These are phyloP conservation scores for Andrena minutula DNA, from an alignment of 2,888 invertebrate species.

Conservation along the genomic window DNA sequence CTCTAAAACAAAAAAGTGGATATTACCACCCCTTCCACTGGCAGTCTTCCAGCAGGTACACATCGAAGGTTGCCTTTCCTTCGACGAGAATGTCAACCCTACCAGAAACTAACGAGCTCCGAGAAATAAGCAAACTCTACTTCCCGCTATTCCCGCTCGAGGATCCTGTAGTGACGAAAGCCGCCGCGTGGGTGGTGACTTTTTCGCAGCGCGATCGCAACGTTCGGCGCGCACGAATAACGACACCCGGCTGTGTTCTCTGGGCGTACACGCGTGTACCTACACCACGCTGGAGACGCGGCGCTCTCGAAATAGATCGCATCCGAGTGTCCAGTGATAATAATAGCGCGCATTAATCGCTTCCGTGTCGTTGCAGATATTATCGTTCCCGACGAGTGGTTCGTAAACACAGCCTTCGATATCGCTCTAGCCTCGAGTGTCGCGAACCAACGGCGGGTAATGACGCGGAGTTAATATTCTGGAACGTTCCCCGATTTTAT, in stretches of 20 bases:
- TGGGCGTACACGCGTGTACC: not conserved
- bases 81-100: no score
- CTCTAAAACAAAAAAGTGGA: no score
- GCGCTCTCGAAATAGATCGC: conserved; percentile 31
- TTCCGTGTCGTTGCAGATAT: conserved; percentile 2
- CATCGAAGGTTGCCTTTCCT: no score
- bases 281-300: conserved; percentile 11
- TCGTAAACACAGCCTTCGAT: not conserved
- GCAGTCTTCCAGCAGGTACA: no score
- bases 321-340: conserved; percentile 27
- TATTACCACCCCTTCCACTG: no score
- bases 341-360: conserved; percentile 36
- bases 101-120: no score
- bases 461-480: not conserved
- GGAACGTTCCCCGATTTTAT: not conserved
- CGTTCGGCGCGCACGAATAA: not conserved
- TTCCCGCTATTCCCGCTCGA: no score
- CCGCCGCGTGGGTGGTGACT: not conserved
- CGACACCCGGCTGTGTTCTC: not conserved
- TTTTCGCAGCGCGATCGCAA: not conserved
- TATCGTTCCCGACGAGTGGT: not conserved
- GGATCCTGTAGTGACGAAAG: no score
- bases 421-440: not conserved
- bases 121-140: no score
- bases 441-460: not conserved